Base-by-base conservation (phyloP, 1,140 invertebrate species). In the Zaprionus camerounensis region DNA sequence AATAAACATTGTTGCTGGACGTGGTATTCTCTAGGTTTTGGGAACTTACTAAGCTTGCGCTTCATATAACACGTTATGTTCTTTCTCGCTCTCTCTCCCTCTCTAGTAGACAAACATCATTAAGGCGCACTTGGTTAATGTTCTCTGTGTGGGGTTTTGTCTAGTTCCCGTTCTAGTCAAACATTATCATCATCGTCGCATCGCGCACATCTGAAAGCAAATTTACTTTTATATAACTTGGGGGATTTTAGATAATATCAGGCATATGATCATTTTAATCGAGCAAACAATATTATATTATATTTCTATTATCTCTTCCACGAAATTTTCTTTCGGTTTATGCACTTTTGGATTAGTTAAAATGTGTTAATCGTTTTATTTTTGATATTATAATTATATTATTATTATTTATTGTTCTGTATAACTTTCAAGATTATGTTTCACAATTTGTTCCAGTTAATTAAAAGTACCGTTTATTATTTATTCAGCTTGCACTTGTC, bases 1-100 rank as follows among this genome's bases (percentile, higher is more conserved):
- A 22, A 77, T 59, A 85, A 83, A 68, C 88, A 91, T 91, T 65
- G 68, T 82, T 59, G 71, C 81, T 65, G 26, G 17, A n/a, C 41
- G 41, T 17, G 41, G 41, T n/a, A 12, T 51, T 44, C 20, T 49
- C 34, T 17, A 20, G 55, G 28, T 51, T 61, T 46, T 49, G 61
- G 51, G 68, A 56, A 38, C 38, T 38, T 13, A 24, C 38, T 58
- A 22, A 24, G 20, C 20, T 68, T 34, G 11, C n/a, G 22, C 49
- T 61, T 49, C 58, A 2, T 63, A n/a, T 49, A 31, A 38, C 22
- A 12, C 51, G 53, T 26, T 49, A 17, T 11, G 38, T 20, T 51
- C 36, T 44, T 2, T 22, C 13, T 44, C 38, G 13, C 51, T 46
- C n/a, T 46, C 7, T 31, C 28, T 44, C 38, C 13, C n/a, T 46